A percentile compares a stretch with the other conserved stretches of the same genome.
Conservation (phyloP, 1,140 invertebrate genomes). For the Panagrolaimus sp. region DNA sequence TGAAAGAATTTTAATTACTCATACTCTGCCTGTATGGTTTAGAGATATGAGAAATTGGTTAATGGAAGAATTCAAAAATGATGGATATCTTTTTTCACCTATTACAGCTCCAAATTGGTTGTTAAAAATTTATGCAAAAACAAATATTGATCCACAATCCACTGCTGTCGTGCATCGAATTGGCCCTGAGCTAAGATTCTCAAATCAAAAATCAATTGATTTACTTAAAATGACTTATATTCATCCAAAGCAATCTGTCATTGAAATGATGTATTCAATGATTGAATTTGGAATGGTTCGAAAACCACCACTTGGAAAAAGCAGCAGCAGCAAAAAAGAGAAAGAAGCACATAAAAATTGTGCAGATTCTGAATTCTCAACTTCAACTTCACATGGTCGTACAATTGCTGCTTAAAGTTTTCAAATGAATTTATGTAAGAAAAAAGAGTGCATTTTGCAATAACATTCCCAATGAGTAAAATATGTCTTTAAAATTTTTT, state of each 20-base stretch:
- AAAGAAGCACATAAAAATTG: neutral
- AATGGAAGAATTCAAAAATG: constrained; percentile 48
- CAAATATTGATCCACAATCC: constrained; percentile 21
- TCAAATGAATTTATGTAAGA: no score
- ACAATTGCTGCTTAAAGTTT: no score
- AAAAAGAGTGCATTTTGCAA: no score
- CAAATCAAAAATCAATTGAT: constrained; percentile 33
- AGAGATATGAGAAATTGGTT: constrained; percentile 59
- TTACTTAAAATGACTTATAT: constrained; percentile 37
- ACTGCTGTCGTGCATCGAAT: constrained; percentile 28
- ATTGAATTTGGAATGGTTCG: constrained; percentile 34
- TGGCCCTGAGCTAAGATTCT: constrained; percentile 29
- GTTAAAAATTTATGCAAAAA: constrained; percentile 32
- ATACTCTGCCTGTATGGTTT: constrained; percentile 59
- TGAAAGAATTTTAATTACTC: constrained; percentile 58
- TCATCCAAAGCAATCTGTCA: constrained; percentile 29
- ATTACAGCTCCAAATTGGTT: constrained; percentile 27
- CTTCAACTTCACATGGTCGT: neutral
- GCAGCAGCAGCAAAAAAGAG: no score
- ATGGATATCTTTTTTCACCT: constrained; percentile 28
- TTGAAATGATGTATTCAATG: constrained; percentile 40
- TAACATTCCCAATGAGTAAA: no score
- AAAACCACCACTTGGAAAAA: constrained; percentile 1
- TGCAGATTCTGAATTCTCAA: neutral
- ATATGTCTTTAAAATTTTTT: no score